phyloP scores from a whole-genome alignment of 2,888 invertebrate species.

The Rotaria macrura region DNA sequence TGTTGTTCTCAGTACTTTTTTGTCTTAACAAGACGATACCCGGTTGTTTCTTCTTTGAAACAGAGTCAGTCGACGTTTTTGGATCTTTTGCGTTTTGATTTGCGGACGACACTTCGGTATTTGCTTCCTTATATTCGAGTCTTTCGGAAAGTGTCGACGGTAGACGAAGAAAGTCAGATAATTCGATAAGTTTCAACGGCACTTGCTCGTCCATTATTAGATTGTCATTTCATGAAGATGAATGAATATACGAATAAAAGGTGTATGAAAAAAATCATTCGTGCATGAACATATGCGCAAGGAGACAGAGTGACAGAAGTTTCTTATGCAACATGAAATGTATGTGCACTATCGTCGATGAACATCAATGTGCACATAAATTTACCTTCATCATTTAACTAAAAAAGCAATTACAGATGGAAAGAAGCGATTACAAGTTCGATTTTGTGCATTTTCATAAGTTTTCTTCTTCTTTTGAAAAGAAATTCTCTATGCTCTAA shows the following conservation, averaged over 20 bases:
- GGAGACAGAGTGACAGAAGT: background rate
- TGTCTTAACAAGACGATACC: background rate
- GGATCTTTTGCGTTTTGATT: background rate
- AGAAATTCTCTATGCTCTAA: too few relatives aligned
- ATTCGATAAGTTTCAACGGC: constrained; percentile 1
- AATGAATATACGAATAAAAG: too few relatives aligned
- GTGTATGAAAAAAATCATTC: background rate
- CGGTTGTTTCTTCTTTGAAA: background rate
- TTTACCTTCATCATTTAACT: background rate
- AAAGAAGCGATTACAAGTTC: background rate
- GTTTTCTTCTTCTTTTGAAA: too few relatives aligned
- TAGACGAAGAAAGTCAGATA: constrained; percentile 2
- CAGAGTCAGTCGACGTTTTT: background rate
- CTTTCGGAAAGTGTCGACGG: background rate
- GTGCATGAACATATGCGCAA: background rate
- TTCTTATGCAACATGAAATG: background rate
- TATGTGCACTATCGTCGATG: background rate
- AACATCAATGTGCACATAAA: background rate
- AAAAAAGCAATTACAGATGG: background rate
- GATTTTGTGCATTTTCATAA: too few relatives aligned
- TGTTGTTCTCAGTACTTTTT: background rate
- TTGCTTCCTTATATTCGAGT: background rate
- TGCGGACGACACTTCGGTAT: background rate
- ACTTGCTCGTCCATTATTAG: background rate
- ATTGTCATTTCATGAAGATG: background rate